phyloP scores from a whole-genome alignment of 2,797 vertebrate species.

The Petrocephalus schoutedeni region DNA sequence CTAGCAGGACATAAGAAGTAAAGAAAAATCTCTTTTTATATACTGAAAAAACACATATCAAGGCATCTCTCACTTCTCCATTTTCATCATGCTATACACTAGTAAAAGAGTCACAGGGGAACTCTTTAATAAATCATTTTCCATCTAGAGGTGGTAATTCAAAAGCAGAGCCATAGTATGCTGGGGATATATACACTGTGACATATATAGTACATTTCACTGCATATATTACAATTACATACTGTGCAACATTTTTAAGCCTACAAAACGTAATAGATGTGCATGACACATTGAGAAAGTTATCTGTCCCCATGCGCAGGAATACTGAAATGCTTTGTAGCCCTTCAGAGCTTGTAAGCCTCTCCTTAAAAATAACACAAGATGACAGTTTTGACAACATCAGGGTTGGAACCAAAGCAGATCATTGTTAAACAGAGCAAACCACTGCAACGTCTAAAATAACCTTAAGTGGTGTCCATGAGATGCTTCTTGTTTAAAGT shows the following conservation, averaged over 20 bases:
- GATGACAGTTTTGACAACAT: background rate
- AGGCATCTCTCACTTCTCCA: slow-evolving; percentile 43
- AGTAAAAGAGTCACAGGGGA: background rate
- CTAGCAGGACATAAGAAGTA: background rate
- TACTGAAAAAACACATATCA: slow-evolving; percentile 25
- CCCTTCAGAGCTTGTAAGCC: background rate
- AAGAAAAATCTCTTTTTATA: background rate
- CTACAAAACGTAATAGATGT: background rate
- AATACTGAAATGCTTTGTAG: background rate
- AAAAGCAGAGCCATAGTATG: background rate
- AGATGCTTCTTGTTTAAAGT: background rate
- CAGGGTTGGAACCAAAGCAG: background rate
- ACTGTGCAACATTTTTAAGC: background rate
- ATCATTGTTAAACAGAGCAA: background rate
- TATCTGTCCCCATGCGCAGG: background rate
- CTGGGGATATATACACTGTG: background rate
- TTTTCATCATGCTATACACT: slow-evolving; percentile 13
- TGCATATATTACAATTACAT: background rate
- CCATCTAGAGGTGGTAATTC: background rate
- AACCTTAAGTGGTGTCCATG: background rate
- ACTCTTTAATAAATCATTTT: background rate
- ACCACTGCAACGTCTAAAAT: background rate
- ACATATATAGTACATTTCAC: background rate
- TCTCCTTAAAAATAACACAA: background rate
- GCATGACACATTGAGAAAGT: background rate